phyloP scores from a whole-genome alignment of 2,888 invertebrate species.

The Limnephilus marmoratus region DNA sequence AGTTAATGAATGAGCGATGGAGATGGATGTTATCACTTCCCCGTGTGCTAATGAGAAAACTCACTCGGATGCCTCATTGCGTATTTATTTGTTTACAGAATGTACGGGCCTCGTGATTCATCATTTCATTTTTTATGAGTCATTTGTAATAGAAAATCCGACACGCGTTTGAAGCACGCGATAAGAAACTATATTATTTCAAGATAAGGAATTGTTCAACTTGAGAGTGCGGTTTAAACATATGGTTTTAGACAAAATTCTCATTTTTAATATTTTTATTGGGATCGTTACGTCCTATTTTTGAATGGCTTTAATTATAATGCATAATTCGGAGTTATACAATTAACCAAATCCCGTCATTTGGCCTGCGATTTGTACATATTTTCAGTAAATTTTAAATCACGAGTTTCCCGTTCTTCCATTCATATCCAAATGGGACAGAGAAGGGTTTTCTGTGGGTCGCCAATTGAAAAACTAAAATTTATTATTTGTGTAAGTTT shows the following conservation, averaged over 20 bases:
- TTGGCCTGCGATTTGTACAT: too few species aligned
- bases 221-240: not conserved
- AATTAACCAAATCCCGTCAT: too few species aligned
- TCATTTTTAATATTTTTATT: too few species aligned
- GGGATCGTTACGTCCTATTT: too few species aligned
- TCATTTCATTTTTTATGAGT: not conserved
- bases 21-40: slow-evolving; percentile 2
- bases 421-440: too few species aligned
- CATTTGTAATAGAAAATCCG: not conserved
- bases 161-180: not conserved
- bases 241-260: not conserved
- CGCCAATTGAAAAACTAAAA: too few species aligned
- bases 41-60: not conserved
- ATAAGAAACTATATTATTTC: not conserved
- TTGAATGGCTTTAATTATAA: too few species aligned
- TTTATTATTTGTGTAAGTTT: too few species aligned
- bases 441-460: too few species aligned
- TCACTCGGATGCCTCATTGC: not conserved
- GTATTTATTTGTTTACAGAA: not conserved
- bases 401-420: too few species aligned
- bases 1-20: slow-evolving; percentile 33
- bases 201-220: not conserved
- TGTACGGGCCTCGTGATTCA: not conserved
- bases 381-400: too few species aligned
- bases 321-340: too few species aligned